A percentile compares a stretch with the other conserved stretches of the same genome.
Evolutionary conservation across 1,140 invertebrate species (phyloP).

Genomic region (Aporrectodea caliginosa): DNA sequence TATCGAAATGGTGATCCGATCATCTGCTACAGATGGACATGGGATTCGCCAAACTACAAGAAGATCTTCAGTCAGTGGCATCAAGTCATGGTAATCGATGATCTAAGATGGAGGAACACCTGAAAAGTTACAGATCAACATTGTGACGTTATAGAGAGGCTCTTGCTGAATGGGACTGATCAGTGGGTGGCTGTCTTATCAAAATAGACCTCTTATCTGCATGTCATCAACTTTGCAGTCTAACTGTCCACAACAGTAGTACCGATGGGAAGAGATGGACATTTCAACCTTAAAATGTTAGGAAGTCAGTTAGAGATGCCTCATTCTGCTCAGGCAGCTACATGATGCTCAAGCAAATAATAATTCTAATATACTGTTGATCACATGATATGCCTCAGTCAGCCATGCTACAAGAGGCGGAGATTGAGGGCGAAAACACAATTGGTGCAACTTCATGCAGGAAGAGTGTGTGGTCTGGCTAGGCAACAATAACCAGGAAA

Average conservation of each 20-base stretch:
- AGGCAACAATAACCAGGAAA: conserved; percentile 27
- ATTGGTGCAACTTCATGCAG: conserved; percentile 29
- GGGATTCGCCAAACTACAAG: too few species aligned
- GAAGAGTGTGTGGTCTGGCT: conserved; percentile 29
- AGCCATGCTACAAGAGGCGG: neutral
- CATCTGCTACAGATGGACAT: too few species aligned
- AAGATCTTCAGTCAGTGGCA: too few species aligned
- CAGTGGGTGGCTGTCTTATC: neutral
- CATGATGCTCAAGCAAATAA: neutral
- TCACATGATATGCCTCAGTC: neutral
- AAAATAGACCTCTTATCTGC: neutral
- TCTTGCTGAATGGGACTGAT: too few species aligned
- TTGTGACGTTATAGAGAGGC: too few species aligned
- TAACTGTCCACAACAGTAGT: neutral
- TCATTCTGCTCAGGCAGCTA: neutral
- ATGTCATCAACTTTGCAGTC: neutral
- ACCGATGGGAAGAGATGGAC: neutral
- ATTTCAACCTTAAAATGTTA: neutral
- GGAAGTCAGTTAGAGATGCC: too few species aligned
- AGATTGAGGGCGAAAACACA: conserved; percentile 45
- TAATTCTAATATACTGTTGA: neutral
- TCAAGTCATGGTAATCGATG: too few species aligned
- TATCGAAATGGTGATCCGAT: too few species aligned
- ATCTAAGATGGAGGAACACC: too few species aligned
- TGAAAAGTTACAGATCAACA: too few species aligned